phyloP scores from a whole-genome alignment of 2,888 invertebrate genomes.

The Rugalucina vietnamica region DNA sequence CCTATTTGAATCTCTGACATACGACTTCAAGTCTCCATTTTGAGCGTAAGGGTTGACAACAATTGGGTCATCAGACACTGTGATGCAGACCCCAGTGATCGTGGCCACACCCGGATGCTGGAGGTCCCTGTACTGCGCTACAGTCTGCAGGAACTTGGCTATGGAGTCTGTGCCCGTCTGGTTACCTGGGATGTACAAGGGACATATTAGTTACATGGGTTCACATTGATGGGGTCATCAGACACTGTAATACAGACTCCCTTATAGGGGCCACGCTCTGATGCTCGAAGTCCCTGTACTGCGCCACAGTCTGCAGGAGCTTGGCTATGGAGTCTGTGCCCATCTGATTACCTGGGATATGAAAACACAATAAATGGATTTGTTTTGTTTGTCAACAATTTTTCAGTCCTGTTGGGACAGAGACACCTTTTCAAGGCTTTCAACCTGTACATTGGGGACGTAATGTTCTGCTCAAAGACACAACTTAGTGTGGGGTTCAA shows the following conservation, averaged over 20 bases:
- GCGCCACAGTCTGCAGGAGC: conserved; percentile 84
- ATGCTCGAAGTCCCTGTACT: conserved; percentile 85
- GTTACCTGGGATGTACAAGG: no score
- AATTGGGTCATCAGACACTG: conserved; percentile 84
- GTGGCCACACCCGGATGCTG: conserved; percentile 85
- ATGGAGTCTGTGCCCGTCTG: conserved; percentile 73
- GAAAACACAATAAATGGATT: no score
- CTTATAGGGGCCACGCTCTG: conserved; percentile 84
- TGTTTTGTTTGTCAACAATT: no score
- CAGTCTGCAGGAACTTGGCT: conserved; percentile 84
- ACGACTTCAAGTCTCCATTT: conserved; percentile 84
- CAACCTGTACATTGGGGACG: no score
- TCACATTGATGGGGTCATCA: conserved; percentile 85
- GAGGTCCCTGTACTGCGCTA: conserved; percentile 84
- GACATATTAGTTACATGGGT: no score
- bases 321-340: conserved; percentile 76
- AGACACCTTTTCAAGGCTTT: no score
- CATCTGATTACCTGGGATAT: conserved; percentile 74
- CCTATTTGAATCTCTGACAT: conserved; percentile 82
- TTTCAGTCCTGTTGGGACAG: no score
- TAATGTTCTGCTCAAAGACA: no score
- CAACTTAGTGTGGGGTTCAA: no score
- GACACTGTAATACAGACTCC: conserved; percentile 83
- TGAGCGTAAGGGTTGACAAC: conserved; percentile 85
- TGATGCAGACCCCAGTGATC: conserved; percentile 83